These are phyloP conservation scores for Scaptodrosophila lebanonensis DNA, from an alignment of 1,140 invertebrate genomes.

Conservation along the genomic window DNA sequence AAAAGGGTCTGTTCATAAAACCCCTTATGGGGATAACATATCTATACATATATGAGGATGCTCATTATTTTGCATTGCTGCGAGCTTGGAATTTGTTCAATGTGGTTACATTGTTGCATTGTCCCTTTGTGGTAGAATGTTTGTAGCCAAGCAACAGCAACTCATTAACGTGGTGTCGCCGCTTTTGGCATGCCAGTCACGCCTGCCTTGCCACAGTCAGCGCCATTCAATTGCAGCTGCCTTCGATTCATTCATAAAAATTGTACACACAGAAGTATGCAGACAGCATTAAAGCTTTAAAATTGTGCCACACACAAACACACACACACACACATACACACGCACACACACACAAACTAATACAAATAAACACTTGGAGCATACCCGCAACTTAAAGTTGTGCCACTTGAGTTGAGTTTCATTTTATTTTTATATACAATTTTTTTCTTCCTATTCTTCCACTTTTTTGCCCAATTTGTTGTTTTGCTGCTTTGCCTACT, in stretches of 20 bases:
- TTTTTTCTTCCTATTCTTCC: not conserved
- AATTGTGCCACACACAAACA: conserved; percentile 6
- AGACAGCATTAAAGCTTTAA: conserved; percentile 43
- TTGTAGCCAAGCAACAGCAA: too few relatives aligned
- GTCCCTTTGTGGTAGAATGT: too few relatives aligned
- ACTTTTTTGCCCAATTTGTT: conserved; percentile 31
- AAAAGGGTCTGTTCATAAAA: too few relatives aligned
- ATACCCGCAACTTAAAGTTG: conserved; percentile 31
- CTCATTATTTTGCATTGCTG: too few relatives aligned
- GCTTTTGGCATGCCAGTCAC: conserved; percentile 55
- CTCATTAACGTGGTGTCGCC: not conserved
- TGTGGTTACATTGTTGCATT: too few relatives aligned
- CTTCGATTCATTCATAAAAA: conserved; percentile 63
- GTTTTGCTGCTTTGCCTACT: conserved; percentile 35
- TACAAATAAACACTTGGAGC: conserved; percentile 5
- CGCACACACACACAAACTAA: not conserved
- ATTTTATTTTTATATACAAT: conserved; percentile 14
- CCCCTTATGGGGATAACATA: too few relatives aligned
- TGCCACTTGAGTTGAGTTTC: conserved; percentile 24
- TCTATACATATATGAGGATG: too few relatives aligned
- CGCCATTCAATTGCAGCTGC: conserved; percentile 8
- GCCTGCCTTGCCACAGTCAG: conserved; percentile 26
- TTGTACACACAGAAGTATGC: conserved; percentile 23
- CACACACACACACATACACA: not conserved
- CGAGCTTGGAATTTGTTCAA: too few relatives aligned